Conservation (phyloP, 2,113 vertebrate species). For the Nestor notabilis region DNA sequence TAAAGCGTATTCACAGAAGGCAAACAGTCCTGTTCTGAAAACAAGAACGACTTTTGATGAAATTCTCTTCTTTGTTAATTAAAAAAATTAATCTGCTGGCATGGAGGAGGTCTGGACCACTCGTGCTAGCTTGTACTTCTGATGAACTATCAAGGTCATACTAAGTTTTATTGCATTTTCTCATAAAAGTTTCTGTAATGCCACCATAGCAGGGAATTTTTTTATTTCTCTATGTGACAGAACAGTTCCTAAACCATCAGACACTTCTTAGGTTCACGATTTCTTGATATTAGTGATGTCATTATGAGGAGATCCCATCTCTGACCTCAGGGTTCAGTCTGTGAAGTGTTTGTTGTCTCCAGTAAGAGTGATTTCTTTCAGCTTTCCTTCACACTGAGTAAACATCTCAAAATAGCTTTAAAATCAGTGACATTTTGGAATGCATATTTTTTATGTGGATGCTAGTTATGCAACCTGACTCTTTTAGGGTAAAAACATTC, state of each 20-base stretch:
- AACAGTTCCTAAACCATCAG: background rate
- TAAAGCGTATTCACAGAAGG: background rate
- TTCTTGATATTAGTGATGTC: background rate
- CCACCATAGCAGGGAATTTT: background rate
- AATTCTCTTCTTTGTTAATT: background rate
- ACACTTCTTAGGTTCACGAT: background rate
- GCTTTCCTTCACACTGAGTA: background rate
- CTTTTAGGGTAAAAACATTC: background rate
- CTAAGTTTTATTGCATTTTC: background rate
- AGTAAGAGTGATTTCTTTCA: background rate
- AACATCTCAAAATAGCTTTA: background rate
- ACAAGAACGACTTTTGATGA: background rate
- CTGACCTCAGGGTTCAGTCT: background rate
- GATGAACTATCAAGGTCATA: background rate
- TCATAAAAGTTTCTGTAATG: background rate
- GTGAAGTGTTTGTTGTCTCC: background rate
- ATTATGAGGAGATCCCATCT: background rate
- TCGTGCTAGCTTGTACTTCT: background rate
- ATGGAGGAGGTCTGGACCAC: background rate
- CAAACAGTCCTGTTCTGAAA: background rate
- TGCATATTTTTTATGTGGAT: background rate
- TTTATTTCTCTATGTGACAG: background rate
- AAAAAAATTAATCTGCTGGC: background rate
- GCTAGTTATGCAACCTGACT: background rate
- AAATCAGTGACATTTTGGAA: constrained; percentile 26